phyloP scores from a whole-genome alignment of 2,113 vertebrate genomes.

The Microtus pennsylvanicus region DNA sequence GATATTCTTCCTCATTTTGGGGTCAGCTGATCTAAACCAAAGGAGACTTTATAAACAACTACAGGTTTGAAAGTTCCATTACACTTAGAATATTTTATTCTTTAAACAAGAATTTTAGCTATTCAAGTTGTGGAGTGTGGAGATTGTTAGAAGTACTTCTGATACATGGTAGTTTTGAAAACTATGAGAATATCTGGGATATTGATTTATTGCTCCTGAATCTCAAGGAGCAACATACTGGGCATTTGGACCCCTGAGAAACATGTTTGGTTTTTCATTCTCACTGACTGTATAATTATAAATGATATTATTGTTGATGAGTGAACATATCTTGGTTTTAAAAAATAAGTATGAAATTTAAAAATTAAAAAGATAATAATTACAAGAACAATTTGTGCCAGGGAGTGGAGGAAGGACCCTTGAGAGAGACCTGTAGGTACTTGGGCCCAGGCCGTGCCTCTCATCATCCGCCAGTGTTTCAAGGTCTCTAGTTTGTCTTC shows the following conservation, averaged over 20 bases:
- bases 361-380: background rate
- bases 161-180: background rate
- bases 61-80: background rate
- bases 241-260: background rate
- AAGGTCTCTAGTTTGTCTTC: background rate
- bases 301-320: background rate
- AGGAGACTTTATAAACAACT: conserved; percentile 33
- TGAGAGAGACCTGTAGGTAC: background rate
- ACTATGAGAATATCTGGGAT: background rate
- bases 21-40: conserved; percentile 22
- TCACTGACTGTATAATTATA: background rate
- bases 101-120: background rate
- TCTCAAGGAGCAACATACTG: background rate
- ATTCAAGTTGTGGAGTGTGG: background rate
- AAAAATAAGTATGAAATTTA: background rate
- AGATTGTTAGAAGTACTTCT: background rate
- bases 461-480: background rate
- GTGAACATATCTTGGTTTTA: background rate
- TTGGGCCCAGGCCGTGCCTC: background rate
- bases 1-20: background rate
- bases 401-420: background rate
- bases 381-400: background rate
- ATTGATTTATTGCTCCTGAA: background rate
- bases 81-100: background rate
- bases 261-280: background rate